Percentiles rank a stretch among this genome's conserved stretches.
phyloP scores from a whole-genome alignment of 2,888 invertebrate species.

The Saturnia japonica region DNA sequence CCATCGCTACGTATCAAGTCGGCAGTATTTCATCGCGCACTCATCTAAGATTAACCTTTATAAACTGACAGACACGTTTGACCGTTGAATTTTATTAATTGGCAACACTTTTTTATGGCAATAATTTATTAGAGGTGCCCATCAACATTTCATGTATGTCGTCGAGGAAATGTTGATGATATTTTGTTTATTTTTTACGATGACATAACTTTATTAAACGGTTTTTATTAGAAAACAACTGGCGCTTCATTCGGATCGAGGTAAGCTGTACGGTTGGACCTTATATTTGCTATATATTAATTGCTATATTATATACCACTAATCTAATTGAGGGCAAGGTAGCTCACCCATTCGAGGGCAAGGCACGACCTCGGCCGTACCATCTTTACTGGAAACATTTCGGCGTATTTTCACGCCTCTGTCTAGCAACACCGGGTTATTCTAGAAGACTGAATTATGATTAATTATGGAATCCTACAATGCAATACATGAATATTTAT shows the following conservation, averaged over 20 bases:
- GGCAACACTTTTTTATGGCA: slow-evolving; percentile 16
- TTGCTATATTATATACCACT: neutral
- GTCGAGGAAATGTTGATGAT: slow-evolving; percentile 17
- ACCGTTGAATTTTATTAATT: slow-evolving; percentile 23
- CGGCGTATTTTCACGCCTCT: no score
- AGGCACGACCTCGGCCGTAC: no score
- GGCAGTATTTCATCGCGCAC: slow-evolving; percentile 46
- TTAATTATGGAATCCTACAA: no score
- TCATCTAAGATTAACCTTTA: slow-evolving; percentile 42
- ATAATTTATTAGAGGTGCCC: slow-evolving; percentile 3
- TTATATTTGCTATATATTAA: neutral
- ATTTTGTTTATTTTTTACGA: neutral
- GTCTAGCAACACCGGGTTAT: no score
- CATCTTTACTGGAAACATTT: no score
- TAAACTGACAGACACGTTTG: slow-evolving; percentile 19
- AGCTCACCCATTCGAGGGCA: no score
- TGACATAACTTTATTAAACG: slow-evolving; percentile 17
- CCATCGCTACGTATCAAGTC: slow-evolving; percentile 60
- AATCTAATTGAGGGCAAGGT: neutral
- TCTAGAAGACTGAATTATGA: no score
- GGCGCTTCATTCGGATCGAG: neutral
- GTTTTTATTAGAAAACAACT: neutral
- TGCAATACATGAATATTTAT: no score
- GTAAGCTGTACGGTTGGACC: neutral
- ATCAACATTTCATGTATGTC: neutral